These are phyloP conservation scores for Ophiothrix spiculata DNA, from an alignment of 35 echinoderm and acorn worm genomes.

Conservation along the genomic window DNA sequence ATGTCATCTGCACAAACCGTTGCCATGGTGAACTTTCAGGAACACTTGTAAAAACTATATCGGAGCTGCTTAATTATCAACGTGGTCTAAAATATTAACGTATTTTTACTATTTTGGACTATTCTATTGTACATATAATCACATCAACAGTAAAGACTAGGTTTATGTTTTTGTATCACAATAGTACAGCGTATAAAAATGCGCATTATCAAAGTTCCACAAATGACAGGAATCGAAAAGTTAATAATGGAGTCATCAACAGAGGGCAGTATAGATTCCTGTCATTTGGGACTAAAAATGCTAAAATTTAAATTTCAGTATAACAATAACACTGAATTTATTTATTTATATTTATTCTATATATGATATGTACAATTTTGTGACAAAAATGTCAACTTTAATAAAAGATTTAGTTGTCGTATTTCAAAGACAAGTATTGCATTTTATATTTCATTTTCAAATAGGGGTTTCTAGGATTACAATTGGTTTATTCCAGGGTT, in stretches of 20 bases:
- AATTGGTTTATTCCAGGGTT: neutral
- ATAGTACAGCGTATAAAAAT: neutral
- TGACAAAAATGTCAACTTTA: neutral
- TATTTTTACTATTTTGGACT: neutral
- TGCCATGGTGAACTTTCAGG: neutral
- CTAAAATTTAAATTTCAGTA: neutral
- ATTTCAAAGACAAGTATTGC: constrained; percentile 14
- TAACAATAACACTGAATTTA: neutral
- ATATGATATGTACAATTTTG: constrained; percentile 14
- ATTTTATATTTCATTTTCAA: constrained; percentile 8
- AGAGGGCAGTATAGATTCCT: neutral
- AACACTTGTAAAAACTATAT: neutral
- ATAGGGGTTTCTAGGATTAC: neutral
- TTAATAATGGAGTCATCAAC: neutral
- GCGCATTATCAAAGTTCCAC: neutral
- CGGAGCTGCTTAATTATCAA: neutral
- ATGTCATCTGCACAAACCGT: neutral
- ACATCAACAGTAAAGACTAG: neutral
- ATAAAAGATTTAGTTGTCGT: constrained; percentile 6
- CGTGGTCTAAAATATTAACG: neutral
- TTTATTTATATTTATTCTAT: constrained; percentile 1
- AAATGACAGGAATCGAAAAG: neutral
- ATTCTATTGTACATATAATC: neutral
- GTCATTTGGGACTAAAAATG: neutral
- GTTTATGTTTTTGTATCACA: constrained; percentile 4